Evolutionary conservation across 92 coral and sea anemone species (phyloP).

Genomic region (Plumapathes pennacea): DNA sequence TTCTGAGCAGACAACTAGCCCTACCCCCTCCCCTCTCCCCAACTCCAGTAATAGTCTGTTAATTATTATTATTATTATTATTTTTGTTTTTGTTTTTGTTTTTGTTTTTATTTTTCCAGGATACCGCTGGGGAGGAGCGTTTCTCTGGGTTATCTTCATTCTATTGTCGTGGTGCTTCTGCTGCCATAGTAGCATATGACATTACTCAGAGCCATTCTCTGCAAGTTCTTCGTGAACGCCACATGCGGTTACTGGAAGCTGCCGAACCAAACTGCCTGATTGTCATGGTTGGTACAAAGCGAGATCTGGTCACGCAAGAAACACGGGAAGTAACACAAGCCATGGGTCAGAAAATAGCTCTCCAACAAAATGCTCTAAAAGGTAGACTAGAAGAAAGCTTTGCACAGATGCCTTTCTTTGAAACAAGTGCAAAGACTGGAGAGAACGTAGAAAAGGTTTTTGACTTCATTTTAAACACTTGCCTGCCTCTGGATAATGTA

Average conservation of each 20-base stretch:
- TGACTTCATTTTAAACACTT: conserved; percentile 74
- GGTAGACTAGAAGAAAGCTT: conserved; percentile 46
- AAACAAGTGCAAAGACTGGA: conserved; percentile 95
- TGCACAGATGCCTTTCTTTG: conserved; percentile 72
- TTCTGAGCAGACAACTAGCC: too few relatives aligned
- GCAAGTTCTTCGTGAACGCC: conserved; percentile 66
- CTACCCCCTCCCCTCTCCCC: neutral
- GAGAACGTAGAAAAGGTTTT: conserved; percentile 85
- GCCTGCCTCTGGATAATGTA: conserved; percentile 80
- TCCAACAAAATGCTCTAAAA: conserved; percentile 66
- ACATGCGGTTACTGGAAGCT: conserved; percentile 77
- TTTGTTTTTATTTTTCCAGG: conserved; percentile 41
- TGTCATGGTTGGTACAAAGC: conserved; percentile 85
- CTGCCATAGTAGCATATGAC: conserved; percentile 92
- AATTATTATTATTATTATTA: too few relatives aligned
- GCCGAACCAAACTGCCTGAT: conserved; percentile 88
- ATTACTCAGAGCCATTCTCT: conserved; percentile 64
- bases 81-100: too few relatives aligned
- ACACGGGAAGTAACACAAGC: conserved; percentile 51
- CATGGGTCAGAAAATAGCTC: conserved; percentile 72
- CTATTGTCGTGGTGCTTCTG: conserved; percentile 98
- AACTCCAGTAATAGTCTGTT: neutral
- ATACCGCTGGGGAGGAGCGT: conserved; percentile 97
- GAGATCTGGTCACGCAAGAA: conserved; percentile 64
- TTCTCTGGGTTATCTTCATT: conserved; percentile 89